These are phyloP conservation scores for Aphelinus certus DNA, from an alignment of 1,140 invertebrate genomes.

Conservation along the genomic window DNA sequence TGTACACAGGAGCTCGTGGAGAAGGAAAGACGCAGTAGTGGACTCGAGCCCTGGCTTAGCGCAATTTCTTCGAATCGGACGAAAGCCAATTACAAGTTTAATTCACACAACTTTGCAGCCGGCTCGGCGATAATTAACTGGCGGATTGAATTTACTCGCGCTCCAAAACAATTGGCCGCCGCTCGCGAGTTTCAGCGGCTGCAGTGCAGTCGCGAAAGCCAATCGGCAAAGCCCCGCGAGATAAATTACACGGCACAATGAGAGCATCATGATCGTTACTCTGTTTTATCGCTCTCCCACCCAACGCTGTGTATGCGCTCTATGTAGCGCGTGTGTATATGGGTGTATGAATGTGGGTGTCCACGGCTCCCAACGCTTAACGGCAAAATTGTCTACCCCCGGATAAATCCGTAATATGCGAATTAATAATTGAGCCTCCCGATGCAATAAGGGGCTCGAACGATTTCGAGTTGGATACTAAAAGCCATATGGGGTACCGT, in stretches of 20 bases:
- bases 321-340: too few relatives aligned
- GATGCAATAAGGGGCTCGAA: too few relatives aligned
- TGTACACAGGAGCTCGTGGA: neutral
- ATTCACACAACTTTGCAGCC: conserved; percentile 57
- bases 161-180: conserved; percentile 56
- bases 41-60: conserved; percentile 46
- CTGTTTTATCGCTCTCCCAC: neutral
- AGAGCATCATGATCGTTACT: conserved; percentile 32
- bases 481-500: too few relatives aligned
- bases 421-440: conserved; percentile 8
- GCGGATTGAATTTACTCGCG: conserved; percentile 64
- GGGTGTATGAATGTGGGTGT: too few relatives aligned
- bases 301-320: neutral
- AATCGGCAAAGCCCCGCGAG: conserved; percentile 18
- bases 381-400: neutral
- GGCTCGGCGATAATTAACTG: conserved; percentile 61
- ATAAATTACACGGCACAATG: conserved; percentile 38
- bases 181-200: conserved; percentile 29
- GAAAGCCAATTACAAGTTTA: conserved; percentile 66
- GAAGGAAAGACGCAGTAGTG: too few relatives aligned
- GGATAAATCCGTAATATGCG: neutral
- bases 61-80: conserved; percentile 64
- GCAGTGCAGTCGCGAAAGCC: neutral
- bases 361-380: neutral
- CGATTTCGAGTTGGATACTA: too few relatives aligned